Evolutionary conservation across 1,140 invertebrate species (phyloP).

Genomic region (Holcopasites calliopsidis): DNA sequence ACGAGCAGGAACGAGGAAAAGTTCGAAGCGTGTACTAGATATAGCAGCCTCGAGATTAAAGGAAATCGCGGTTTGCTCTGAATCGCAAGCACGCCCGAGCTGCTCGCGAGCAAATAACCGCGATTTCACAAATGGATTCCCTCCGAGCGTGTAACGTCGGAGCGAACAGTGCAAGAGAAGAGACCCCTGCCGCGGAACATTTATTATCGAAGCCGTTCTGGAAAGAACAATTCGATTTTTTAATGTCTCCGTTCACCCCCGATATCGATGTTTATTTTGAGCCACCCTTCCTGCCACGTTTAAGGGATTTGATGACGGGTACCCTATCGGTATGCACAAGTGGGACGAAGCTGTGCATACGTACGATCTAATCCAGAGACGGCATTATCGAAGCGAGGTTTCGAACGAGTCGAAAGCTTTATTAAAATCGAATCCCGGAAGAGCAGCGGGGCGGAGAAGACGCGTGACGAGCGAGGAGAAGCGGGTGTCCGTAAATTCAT

Average conservation of each 20-base stretch:
- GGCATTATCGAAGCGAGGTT: not conserved
- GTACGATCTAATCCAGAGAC: not conserved
- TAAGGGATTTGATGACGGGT: not conserved
- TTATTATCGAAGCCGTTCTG: too few species aligned
- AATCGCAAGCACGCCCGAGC: not conserved
- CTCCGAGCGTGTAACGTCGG: conserved; percentile 1
- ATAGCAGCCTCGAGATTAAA: not conserved
- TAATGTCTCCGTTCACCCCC: too few species aligned
- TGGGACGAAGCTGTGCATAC: too few species aligned
- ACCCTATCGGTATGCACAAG: not conserved
- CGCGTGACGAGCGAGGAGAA: not conserved
- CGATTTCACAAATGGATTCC: not conserved
- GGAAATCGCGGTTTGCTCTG: conserved; percentile 16
- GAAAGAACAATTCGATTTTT: too few species aligned
- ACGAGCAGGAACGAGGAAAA: not conserved
- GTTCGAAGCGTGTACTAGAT: not conserved
- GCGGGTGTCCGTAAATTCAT: not conserved
- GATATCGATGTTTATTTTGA: too few species aligned
- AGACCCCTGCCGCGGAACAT: too few species aligned
- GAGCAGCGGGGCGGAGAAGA: not conserved
- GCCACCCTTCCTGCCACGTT: too few species aligned
- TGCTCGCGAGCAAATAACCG: conserved; percentile 6
- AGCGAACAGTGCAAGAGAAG: too few species aligned
- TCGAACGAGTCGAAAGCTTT: not conserved
- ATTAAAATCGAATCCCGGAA: conserved; percentile 27